phyloP scores from a whole-genome alignment of 2,797 vertebrate genomes.

The Meriones psammophilus region DNA sequence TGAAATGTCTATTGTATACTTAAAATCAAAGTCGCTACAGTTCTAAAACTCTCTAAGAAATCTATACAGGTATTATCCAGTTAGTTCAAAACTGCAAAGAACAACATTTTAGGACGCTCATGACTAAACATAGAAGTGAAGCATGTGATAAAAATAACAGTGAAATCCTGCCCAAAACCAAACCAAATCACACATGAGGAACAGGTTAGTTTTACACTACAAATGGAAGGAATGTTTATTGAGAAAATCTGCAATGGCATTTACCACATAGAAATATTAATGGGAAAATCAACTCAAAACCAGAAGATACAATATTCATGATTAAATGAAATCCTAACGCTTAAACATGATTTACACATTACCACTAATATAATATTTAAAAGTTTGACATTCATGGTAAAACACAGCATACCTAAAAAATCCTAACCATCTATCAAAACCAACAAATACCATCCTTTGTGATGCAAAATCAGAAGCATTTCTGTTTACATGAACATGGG shows the following conservation, averaged over 20 bases:
- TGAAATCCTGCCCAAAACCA: not conserved
- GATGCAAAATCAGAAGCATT: not conserved
- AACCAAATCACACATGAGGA: not conserved
- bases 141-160: not conserved
- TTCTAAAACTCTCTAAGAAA: conserved; percentile 5
- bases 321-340: conserved; percentile 43
- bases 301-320: conserved; percentile 26
- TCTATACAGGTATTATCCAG: not conserved
- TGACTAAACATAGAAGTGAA: not conserved
- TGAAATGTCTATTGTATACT: not conserved
- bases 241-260: conserved; percentile 5
- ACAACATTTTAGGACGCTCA: not conserved
- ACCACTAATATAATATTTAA: not conserved
- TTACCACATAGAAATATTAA: conserved; percentile 33
- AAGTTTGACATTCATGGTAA: not conserved
- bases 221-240: conserved; percentile 36
- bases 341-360: conserved; percentile 25
- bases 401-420: not conserved
- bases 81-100: conserved; percentile 51
- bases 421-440: conserved; percentile 22
- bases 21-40: not conserved
- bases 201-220: not conserved
- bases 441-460: not conserved
- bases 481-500: not conserved
- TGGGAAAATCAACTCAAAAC: conserved; percentile 19